These are phyloP conservation scores for Halcyon smyrnensis DNA, from an alignment of 2,797 vertebrate species.

Conservation along the genomic window DNA sequence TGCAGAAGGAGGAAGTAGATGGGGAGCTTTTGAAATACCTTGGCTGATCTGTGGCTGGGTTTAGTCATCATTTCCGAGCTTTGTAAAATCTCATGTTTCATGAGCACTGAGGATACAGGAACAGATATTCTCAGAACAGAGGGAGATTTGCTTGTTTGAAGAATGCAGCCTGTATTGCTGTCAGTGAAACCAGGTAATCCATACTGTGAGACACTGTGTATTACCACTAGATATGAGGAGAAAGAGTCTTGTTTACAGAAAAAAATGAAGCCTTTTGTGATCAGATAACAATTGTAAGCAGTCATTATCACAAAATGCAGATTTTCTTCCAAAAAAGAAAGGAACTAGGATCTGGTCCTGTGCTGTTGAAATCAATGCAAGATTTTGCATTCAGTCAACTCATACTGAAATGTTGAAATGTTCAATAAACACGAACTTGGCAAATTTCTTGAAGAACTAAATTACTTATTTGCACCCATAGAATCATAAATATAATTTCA, in stretches of 20 bases:
- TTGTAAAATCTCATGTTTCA: not conserved
- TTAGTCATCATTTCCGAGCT: not conserved
- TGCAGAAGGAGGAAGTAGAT: not conserved
- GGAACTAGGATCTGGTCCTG: not conserved
- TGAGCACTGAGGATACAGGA: not conserved
- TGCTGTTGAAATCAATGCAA: not conserved
- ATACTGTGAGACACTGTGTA: not conserved
- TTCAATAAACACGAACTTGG: slow-evolving; percentile 14
- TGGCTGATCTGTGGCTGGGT: not conserved
- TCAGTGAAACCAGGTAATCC: not conserved
- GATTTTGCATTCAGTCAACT: not conserved
- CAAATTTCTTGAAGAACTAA: not conserved
- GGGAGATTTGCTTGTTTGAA: not conserved
- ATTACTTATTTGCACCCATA: slow-evolving; percentile 2
- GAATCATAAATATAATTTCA: slow-evolving; percentile 38
- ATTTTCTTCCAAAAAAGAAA: not conserved
- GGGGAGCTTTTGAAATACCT: not conserved
- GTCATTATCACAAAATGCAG: not conserved
- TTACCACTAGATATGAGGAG: not conserved
- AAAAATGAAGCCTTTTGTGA: not conserved
- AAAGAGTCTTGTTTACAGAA: not conserved
- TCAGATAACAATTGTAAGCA: not conserved
- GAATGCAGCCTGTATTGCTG: not conserved
- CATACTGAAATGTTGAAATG: not conserved
- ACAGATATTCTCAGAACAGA: not conserved